phyloP scores from a whole-genome alignment of 2,888 invertebrate genomes.

The Eilema sororculum region DNA sequence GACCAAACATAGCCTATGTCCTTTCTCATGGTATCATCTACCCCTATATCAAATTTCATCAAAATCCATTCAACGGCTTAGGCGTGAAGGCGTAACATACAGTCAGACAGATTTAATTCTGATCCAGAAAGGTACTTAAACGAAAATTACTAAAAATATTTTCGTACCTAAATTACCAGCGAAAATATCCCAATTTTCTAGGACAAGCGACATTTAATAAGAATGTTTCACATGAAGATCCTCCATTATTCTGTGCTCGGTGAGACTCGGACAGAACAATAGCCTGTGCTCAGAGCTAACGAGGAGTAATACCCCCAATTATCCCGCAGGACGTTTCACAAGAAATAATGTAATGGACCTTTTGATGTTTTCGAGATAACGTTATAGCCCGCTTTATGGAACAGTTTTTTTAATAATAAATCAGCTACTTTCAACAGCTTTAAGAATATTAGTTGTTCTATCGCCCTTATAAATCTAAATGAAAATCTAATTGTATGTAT shows the following conservation, averaged over 20 bases:
- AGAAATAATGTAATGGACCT: conserved; percentile 19
- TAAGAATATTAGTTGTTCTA: neutral
- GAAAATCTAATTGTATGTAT: neutral
- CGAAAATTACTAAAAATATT: neutral
- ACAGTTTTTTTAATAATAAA: conserved; percentile 9
- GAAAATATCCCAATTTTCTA: conserved; percentile 1
- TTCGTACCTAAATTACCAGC: neutral
- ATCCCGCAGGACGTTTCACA: conserved; percentile 31
- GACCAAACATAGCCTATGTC: no score
- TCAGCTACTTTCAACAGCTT: neutral
- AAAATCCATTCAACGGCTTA: no score
- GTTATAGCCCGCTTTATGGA: conserved; percentile 4
- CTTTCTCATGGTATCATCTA: no score
- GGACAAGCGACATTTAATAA: conserved; percentile 14
- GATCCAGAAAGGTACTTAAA: neutral
- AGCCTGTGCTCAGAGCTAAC: conserved; percentile 32
- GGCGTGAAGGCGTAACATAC: no score
- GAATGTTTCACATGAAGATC: conserved; percentile 16
- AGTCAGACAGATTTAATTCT: neutral
- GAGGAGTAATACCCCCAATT: conserved; percentile 49
- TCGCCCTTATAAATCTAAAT: neutral
- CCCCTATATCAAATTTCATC: no score
- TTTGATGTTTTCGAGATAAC: conserved; percentile 12
- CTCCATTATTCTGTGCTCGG: conserved; percentile 9
- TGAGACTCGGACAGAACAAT: conserved; percentile 11